phyloP scores from a whole-genome alignment of 2,888 invertebrate genomes.

The Nasonia oneida region DNA sequence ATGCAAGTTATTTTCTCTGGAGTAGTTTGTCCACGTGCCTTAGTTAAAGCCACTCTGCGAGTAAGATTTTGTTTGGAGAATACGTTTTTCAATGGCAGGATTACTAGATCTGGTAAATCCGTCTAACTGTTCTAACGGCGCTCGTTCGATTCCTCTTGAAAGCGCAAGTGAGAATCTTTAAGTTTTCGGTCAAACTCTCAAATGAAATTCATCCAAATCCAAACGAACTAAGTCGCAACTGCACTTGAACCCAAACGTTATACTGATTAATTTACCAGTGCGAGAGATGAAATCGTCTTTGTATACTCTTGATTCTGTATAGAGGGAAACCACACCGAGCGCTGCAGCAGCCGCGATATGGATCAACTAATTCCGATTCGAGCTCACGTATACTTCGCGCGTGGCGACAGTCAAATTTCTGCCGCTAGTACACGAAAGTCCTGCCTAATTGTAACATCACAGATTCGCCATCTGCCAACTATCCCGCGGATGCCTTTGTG shows the following conservation, averaged over 20 bases:
- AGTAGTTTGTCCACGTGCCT: not conserved
- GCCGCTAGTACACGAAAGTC: conserved; percentile 13
- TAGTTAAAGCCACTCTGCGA: not conserved
- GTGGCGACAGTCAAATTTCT: not conserved
- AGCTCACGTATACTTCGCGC: conserved; percentile 23
- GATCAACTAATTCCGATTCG: conserved; percentile 35
- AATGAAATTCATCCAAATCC: not conserved
- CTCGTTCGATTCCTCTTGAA: no score
- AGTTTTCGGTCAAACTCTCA: not conserved
- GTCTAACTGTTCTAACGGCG: no score
- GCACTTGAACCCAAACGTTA: not conserved
- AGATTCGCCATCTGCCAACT: not conserved
- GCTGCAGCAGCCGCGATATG: not conserved
- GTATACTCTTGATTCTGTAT: not conserved
- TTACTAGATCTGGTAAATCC: no score
- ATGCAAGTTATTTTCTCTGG: not conserved
- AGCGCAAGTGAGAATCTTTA: no score
- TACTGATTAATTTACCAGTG: not conserved
- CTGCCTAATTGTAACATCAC: conserved; percentile 20
- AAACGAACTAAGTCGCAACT: not conserved
- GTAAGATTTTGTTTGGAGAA: not conserved
- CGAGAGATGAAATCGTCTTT: not conserved
- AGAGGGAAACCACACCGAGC: not conserved
- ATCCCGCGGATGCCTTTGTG: not conserved
- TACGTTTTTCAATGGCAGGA: no score